Evolutionary conservation across 2,888 invertebrate genomes (phyloP).

Genomic region (Scotopteryx bipunctaria): DNA sequence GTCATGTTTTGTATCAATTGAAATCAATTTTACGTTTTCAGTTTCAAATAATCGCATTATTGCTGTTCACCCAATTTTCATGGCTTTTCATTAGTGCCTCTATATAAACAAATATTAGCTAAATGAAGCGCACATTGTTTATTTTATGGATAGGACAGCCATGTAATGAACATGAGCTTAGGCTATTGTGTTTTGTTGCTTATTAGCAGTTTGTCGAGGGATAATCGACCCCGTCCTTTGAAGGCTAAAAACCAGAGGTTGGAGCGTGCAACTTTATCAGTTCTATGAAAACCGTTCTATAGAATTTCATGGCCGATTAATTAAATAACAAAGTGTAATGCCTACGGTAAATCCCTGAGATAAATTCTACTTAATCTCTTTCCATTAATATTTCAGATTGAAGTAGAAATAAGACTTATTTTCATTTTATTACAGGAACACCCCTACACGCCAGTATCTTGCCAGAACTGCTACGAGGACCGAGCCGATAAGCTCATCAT

Average conservation of each 20-base stretch:
- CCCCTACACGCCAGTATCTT: constrained; percentile 90
- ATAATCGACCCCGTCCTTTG: not conserved
- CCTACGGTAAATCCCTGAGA: no score
- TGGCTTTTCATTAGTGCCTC: constrained; percentile 18
- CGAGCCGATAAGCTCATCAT: constrained; percentile 92
- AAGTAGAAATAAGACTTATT: not conserved
- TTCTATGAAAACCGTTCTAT: no score
- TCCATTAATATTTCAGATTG: not conserved
- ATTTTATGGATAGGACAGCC: constrained; percentile 7
- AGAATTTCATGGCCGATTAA: no score
- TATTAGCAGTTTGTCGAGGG: constrained; percentile 6
- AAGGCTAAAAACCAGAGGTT: not conserved
- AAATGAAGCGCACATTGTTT: constrained; percentile 17
- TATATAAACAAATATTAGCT: constrained; percentile 20
- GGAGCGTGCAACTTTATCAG: no score
- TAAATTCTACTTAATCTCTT: no score
- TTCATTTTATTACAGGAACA: constrained; percentile 81
- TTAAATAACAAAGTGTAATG: no score
- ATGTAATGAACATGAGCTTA: constrained; percentile 3
- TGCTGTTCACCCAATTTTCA: constrained; percentile 10
- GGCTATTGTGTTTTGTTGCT: constrained; percentile 7
- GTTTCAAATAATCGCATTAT: constrained; percentile 19
- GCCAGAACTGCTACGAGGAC: constrained; percentile 93
- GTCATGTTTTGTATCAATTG: constrained; percentile 8
- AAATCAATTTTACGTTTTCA: constrained; percentile 16